phyloP scores from a whole-genome alignment of 2,888 invertebrate genomes.

The Zootermopsis nevadensis region DNA sequence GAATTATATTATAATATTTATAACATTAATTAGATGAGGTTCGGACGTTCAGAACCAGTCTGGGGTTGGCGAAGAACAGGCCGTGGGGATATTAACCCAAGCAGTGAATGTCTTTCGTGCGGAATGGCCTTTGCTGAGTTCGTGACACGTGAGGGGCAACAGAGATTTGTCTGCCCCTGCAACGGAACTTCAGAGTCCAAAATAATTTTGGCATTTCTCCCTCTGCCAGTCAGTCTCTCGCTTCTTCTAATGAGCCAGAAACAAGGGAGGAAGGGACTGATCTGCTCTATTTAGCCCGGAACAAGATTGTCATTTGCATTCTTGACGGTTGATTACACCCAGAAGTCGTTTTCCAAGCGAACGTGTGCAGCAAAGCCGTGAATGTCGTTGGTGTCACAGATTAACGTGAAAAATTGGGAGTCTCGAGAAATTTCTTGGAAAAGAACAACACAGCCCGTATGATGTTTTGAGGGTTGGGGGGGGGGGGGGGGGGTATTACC shows the following conservation, averaged over 20 bases:
- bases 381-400: not conserved
- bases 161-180: not conserved
- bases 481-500: no score
- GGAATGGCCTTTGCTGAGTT: no score
- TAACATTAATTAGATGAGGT: no score
- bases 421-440: no score
- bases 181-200: not conserved
- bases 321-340: not conserved
- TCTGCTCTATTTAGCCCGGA: not conserved
- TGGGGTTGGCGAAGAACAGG: no score
- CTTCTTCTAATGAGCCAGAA: slow-evolving; percentile 11
- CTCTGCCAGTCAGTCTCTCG: not conserved
- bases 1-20: no score
- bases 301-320: slow-evolving; percentile 25
- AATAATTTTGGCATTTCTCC: slow-evolving; percentile 4
- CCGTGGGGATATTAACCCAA: no score
- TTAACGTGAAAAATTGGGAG: not conserved
- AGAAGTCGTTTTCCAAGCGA: not conserved
- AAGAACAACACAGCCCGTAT: no score
- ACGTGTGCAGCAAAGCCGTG: not conserved
- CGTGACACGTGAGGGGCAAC: no score
- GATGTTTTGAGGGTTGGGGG: no score
- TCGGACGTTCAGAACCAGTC: no score
- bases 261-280: not conserved
- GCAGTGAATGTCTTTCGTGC: no score